Conservation (phyloP, 2,888 invertebrate genomes). For the Bugulina stolonifera region DNA sequence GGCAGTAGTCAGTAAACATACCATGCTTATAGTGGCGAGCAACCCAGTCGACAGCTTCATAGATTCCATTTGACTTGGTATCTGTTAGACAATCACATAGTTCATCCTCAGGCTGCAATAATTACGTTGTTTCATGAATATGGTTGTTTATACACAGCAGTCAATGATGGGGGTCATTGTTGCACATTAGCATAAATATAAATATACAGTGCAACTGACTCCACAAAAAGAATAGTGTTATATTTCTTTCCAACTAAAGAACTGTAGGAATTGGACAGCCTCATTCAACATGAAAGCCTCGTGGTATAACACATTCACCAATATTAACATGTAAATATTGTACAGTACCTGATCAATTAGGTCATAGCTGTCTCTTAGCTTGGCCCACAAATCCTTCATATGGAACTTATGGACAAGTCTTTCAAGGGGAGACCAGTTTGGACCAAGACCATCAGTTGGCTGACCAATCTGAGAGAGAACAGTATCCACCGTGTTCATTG, state of each 20-base stretch:
- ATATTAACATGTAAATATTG: too few relatives aligned
- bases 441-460: constrained; percentile 38
- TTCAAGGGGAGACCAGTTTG: constrained; percentile 40
- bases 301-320: too few relatives aligned
- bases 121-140: too few relatives aligned
- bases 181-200: too few relatives aligned
- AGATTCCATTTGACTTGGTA: constrained; percentile 36
- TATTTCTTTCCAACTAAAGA: too few relatives aligned
- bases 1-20: too few relatives aligned
- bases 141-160: too few relatives aligned
- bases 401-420: constrained; percentile 40
- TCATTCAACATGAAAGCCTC: too few relatives aligned
- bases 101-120: constrained; percentile 31
- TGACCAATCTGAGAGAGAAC: constrained; percentile 36
- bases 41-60: constrained; percentile 36
- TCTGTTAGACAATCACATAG: constrained; percentile 36
- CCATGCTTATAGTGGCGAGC: constrained; percentile 37
- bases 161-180: too few relatives aligned
- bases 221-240: too few relatives aligned
- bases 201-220: too few relatives aligned
- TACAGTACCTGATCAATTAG: constrained; percentile 19
- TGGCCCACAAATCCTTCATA: constrained; percentile 38
- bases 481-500: constrained; percentile 37
- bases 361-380: constrained; percentile 28
- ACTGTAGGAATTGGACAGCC: too few relatives aligned